Evolutionary conservation across 2,888 invertebrate genomes (phyloP).

Genomic region (Parnassius mnemosyne): DNA sequence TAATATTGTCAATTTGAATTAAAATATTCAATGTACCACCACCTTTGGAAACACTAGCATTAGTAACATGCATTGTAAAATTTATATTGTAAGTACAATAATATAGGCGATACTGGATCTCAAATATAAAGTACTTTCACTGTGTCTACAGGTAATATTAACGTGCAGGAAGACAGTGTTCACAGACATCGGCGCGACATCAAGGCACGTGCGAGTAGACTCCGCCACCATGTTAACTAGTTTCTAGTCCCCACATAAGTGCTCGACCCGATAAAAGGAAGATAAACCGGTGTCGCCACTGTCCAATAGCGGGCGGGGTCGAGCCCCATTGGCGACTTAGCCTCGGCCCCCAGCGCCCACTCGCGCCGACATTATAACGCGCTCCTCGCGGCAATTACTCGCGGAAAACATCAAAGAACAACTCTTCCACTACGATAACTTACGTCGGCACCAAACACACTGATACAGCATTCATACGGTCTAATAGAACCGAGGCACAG

Average conservation of each 20-base stretch:
- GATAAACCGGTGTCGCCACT: constrained; percentile 10
- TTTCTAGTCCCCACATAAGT: constrained; percentile 3
- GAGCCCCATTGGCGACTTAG: constrained; percentile 36
- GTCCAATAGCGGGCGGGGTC: constrained; percentile 38
- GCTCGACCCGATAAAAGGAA: constrained; percentile 17
- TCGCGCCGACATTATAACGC: not conserved
- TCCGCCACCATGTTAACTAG: constrained; percentile 16
- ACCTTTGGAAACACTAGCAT: no score
- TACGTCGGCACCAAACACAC: not conserved
- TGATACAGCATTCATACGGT: no score
- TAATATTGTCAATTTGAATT: no score
- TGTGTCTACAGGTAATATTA: not conserved
- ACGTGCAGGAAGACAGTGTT: not conserved
- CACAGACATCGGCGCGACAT: not conserved
- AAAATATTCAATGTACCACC: no score
- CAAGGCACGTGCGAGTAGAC: constrained; percentile 8
- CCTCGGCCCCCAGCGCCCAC: not conserved
- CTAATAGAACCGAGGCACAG: not conserved
- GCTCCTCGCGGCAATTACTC: not conserved
- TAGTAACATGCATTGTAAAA: no score
- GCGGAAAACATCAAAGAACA: not conserved
- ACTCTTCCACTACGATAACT: not conserved
- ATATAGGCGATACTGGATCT: no score
- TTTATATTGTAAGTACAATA: no score
- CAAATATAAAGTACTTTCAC: no score